Evolutionary conservation across 2,797 vertebrate genomes (phyloP), one percentile per base, ranked within the genome.

Genomic region (Molossus molossus): DNA sequence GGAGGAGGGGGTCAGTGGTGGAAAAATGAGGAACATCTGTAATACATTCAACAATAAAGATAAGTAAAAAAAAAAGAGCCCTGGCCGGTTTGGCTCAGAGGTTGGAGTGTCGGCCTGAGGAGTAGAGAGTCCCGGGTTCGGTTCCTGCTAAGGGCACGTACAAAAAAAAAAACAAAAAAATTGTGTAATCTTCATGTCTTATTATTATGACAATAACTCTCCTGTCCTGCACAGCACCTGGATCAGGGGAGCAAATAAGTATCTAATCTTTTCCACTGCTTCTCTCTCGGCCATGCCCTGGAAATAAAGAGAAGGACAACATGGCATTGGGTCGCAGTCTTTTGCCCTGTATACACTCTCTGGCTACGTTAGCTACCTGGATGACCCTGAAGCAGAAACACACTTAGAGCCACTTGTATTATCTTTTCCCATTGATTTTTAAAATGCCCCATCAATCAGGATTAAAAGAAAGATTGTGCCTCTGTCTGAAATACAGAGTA

Each of bases 381-480:
- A 76, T 40, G 58, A 94, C 55, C 1, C 15, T 53, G 62, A 70
- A 88, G 69, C 48, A 87, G 53, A 94, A 86, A 82, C 40, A 58
- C 18, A 73, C 27, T 27, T 69, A 65, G 48, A 96, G 82, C 33
- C 53, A 85, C 13, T 80, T 80, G 57, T 50, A 37, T 83, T 55
- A 55, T 87, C 62, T 83, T 79, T 92, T 37, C 48, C 29, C 33
- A 87, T 5, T 37, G 76, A 91, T 62, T 45, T 76, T 90, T 81
- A 92, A 90, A 86, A 86, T 48, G 27, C 29, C 65, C 37, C 25
- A 18, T 50, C 15, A 64, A 33, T 40, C 53, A 82, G 67, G 37
- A 92, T 73, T 89, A 76, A 83, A 94, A 79, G 79, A 95, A 89
- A 89, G 37, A 90, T 37, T 64, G 40, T 62, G 40, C 45, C 45